These are phyloP conservation scores for Gadopsis marmoratus DNA, from an alignment of 2,797 vertebrate species.

Conservation along the genomic window DNA sequence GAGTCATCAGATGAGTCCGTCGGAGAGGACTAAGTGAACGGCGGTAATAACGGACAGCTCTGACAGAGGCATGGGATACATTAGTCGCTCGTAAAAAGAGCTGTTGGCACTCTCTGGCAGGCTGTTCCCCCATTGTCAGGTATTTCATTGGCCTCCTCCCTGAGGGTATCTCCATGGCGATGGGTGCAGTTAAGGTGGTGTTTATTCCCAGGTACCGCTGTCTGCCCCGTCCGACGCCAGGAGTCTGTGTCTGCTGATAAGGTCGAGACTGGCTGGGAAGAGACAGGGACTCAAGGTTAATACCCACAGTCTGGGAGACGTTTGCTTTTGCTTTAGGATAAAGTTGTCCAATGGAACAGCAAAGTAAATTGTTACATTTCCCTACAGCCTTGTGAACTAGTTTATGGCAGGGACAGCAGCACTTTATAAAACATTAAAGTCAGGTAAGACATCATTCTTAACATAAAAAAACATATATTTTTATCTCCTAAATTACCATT, in stretches of 20 bases:
- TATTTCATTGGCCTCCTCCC: constrained; percentile 55
- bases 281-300: constrained; percentile 70
- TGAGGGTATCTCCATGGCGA: constrained; percentile 50
- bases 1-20: constrained; percentile 54
- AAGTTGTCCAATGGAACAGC: constrained; percentile 44
- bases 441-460: constrained; percentile 10
- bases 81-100: constrained; percentile 69
- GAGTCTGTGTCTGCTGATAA: constrained; percentile 73
- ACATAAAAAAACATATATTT: not conserved
- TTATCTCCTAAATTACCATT: not conserved
- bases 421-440: constrained; percentile 18
- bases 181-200: constrained; percentile 66
- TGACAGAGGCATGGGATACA: constrained; percentile 59
- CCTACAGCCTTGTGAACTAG: constrained; percentile 10
- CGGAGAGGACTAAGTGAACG: constrained; percentile 33
- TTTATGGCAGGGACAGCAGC: constrained; percentile 15
- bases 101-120: constrained; percentile 53
- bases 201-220: constrained; percentile 70
- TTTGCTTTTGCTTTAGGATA: constrained; percentile 60
- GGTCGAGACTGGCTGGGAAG: constrained; percentile 56
- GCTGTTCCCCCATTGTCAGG: constrained; percentile 44
- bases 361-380: constrained; percentile 34
- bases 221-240: constrained; percentile 64
- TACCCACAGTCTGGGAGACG: constrained; percentile 53
- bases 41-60: constrained; percentile 43